Evolutionary conservation across 2,113 vertebrate genomes (phyloP).

Genomic region (pig (Sus scrofa)): DNA sequence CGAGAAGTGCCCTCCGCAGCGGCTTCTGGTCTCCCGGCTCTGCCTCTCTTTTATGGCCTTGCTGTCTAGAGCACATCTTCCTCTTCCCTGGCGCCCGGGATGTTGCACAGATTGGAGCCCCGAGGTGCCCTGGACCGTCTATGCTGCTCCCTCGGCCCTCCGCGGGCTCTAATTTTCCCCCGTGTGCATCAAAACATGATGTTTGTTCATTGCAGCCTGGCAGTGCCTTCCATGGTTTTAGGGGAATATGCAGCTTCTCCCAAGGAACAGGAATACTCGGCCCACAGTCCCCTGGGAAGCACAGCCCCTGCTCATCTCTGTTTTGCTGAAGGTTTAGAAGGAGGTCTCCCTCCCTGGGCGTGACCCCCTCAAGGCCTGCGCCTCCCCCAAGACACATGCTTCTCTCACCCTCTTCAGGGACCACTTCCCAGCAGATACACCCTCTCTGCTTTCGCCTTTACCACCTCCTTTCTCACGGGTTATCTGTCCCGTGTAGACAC

Average conservation of each 20-base stretch:
- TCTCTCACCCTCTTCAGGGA: not conserved
- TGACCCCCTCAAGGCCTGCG: not conserved
- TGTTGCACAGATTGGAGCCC: no score
- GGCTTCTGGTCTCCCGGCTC: no score
- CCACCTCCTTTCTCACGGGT: not conserved
- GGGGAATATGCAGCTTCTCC: not conserved
- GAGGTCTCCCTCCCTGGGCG: not conserved
- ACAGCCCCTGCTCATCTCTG: not conserved
- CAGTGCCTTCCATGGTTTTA: not conserved
- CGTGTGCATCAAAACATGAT: not conserved
- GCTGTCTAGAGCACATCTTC: no score
- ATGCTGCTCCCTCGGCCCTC: no score
- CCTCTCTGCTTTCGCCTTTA: not conserved
- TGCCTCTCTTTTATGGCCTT: no score
- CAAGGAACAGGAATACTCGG: not conserved
- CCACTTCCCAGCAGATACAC: not conserved
- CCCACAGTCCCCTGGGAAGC: not conserved
- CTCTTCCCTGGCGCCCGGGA: no score
- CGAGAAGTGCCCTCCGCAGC: no score
- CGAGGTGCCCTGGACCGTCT: no score
- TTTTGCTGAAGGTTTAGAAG: not conserved
- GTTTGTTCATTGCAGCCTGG: not conserved
- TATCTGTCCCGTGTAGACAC: not conserved
- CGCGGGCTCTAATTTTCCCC: not conserved
- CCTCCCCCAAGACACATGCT: fast-evolving